Base-by-base conservation (phyloP, 2,113 vertebrate genomes). In the Helogale parvula region DNA sequence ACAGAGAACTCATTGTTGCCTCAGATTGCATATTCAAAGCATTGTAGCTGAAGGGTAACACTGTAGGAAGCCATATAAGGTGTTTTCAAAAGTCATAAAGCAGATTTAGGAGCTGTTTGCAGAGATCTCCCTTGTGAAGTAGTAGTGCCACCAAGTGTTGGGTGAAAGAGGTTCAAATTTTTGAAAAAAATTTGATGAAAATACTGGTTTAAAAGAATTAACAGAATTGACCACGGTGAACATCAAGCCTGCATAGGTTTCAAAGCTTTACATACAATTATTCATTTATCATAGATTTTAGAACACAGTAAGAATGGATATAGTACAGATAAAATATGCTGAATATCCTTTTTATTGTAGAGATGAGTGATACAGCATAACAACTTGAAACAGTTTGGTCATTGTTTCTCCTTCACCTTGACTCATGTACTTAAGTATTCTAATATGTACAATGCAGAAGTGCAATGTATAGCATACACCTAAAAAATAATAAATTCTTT, bases 61-160 rank as follows among this genome's bases (percentile, higher is more conserved):
- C 33, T 16, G 9, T 8, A 57, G 54, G 31, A 45, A 17, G 27
- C 29, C 31, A 93, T 60, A 12, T 1, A 47, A 14, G 4, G 23
- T 45, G 10, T 52, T 94, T 83, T 41, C 38, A 13, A 95, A 76
- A 83, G 10, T 15, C 45, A 76, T 25, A 3, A 63, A 80, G n/a
- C 4, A 79, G 27, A 88, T 29, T 54, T 79, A 16, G 57, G 47
- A n/a, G 11, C 33, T n/a, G 29, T 74, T 47, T 66, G 1, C 7
- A 89, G 35, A 15, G 12, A 79, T n/a, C 88, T 89, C 33, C 96
- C 97, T 96, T 84, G 79, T 95, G 90, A 96, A 97, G 90, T 87
- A 90, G 96, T 69, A 85, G 96, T 98, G 97, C 96, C 96, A 96
- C 80, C 96, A 94, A 92, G 92, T 92, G 96, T 96, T 79, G 47